These are phyloP conservation scores for Phymorhynchus buccinoides DNA, from an alignment of 1,140 invertebrate species.

Conservation along the genomic window DNA sequence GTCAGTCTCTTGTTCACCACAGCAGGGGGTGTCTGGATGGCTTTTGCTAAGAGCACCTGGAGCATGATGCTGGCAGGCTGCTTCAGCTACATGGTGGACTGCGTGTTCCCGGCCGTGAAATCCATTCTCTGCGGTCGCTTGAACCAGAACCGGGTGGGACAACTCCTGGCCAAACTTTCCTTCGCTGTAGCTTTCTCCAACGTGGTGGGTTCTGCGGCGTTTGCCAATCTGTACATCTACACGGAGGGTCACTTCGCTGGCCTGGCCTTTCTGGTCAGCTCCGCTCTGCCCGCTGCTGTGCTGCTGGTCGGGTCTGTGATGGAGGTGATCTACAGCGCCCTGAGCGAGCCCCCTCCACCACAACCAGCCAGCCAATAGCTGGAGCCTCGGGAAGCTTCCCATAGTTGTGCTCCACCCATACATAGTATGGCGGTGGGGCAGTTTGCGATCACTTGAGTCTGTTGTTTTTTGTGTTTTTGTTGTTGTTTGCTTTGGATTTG, in stretches of 20 bases:
- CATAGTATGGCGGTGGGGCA: too few species aligned
- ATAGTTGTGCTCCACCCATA: too few species aligned
- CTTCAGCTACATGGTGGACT: background rate
- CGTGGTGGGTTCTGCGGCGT: background rate
- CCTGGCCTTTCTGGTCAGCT: constrained; percentile 1
- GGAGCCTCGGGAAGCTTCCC: too few species aligned
- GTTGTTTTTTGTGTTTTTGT: too few species aligned
- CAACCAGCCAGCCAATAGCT: too few species aligned
- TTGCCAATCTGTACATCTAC: background rate
- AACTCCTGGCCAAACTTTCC: constrained; percentile 2
- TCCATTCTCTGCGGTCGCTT: background rate
- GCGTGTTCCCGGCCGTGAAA: background rate
- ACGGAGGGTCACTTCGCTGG: background rate
- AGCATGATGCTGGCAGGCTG: constrained; percentile 10
- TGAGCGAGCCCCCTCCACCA: too few species aligned
- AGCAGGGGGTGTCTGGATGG: background rate
- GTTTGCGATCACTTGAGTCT: too few species aligned
- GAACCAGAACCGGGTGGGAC: background rate
- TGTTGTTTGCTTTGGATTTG: too few species aligned
- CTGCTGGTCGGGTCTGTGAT: background rate
- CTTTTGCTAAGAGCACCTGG: background rate
- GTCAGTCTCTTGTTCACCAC: background rate
- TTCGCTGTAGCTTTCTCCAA: background rate
- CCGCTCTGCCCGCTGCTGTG: background rate
- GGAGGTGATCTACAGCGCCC: background rate